Percentiles rank a stretch among this genome's conserved stretches.
Conservation (phyloP, 2,888 invertebrate genomes). For the Colletes collaris region DNA sequence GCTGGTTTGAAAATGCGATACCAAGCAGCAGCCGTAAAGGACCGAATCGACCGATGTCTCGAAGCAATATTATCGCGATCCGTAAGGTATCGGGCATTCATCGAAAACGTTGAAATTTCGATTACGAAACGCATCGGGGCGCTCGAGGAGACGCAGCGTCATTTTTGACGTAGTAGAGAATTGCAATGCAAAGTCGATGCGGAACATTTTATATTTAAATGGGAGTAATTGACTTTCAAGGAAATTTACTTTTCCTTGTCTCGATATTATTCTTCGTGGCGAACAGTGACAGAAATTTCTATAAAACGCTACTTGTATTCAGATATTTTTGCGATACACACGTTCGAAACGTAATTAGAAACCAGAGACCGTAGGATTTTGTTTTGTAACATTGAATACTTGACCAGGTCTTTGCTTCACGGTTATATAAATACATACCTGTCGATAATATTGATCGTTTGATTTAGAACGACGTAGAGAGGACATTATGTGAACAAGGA, state of each 20-base stretch:
- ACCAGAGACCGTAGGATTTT: too few species aligned
- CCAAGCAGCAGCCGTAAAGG: slow-evolving; percentile 24
- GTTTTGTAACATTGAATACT: too few species aligned
- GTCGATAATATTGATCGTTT: slow-evolving; percentile 32
- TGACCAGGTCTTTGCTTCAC: not conserved
- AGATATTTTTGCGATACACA: too few species aligned
- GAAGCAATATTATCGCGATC: slow-evolving; percentile 35
- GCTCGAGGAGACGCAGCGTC: not conserved
- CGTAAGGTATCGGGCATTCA: not conserved
- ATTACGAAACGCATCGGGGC: not conserved
- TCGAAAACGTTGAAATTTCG: not conserved
- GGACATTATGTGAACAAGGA: slow-evolving; percentile 15
- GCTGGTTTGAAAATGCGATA: slow-evolving; percentile 66
- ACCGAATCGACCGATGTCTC: slow-evolving; percentile 46
- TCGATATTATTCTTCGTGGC: too few species aligned
- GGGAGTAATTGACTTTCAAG: not conserved
- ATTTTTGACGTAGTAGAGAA: not conserved
- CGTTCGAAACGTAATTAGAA: too few species aligned
- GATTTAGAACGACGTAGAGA: slow-evolving; percentile 35
- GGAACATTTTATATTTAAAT: not conserved
- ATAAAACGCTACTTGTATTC: too few species aligned
- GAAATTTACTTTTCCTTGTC: not conserved
- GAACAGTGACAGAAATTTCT: too few species aligned
- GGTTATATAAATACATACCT: not conserved
- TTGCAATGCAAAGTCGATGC: not conserved